These are phyloP conservation scores for Nilaparvata lugens DNA, from an alignment of 1,140 invertebrate genomes.

Conservation along the genomic window DNA sequence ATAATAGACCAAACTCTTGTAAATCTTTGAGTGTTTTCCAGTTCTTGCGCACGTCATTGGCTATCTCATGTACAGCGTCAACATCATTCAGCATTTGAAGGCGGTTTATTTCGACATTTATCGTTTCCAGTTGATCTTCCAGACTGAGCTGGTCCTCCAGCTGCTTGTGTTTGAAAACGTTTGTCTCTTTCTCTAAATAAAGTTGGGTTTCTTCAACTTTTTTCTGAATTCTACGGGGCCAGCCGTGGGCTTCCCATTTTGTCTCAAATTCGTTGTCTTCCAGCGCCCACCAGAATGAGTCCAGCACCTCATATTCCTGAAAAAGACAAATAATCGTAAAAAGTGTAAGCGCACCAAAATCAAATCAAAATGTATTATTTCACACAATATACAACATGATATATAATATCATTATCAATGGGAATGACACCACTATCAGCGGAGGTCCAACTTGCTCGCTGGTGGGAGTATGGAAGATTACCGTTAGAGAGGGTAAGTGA, in stretches of 20 bases:
- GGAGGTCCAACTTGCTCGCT: too few species aligned
- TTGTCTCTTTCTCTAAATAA: conserved; percentile 51
- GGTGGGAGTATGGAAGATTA: too few species aligned
- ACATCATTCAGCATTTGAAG: conserved; percentile 41
- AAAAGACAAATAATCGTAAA: conserved; percentile 25
- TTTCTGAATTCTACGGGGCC: conserved; percentile 42
- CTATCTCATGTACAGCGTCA: conserved; percentile 51
- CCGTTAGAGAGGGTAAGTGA: too few species aligned
- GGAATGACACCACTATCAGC: too few species aligned
- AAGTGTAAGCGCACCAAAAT: too few species aligned
- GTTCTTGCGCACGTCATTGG: conserved; percentile 56
- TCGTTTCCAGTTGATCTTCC: conserved; percentile 51
- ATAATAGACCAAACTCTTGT: conserved; percentile 49
- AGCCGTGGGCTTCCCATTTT: conserved; percentile 50
- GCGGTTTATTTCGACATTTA: conserved; percentile 44
- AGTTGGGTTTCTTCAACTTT: conserved; percentile 40
- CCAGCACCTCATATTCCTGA: conserved; percentile 53
- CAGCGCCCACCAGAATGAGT: conserved; percentile 47
- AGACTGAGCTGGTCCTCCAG: conserved; percentile 53
- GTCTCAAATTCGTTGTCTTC: conserved; percentile 50
- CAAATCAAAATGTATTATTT: too few species aligned
- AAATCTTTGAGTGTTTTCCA: conserved; percentile 61
- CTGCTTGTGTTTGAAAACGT: conserved; percentile 62
- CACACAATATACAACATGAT: too few species aligned
- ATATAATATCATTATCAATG: too few species aligned